Base-by-base conservation (phyloP, 92 coral and sea anemone genomes). In the Siderastrea radians region DNA sequence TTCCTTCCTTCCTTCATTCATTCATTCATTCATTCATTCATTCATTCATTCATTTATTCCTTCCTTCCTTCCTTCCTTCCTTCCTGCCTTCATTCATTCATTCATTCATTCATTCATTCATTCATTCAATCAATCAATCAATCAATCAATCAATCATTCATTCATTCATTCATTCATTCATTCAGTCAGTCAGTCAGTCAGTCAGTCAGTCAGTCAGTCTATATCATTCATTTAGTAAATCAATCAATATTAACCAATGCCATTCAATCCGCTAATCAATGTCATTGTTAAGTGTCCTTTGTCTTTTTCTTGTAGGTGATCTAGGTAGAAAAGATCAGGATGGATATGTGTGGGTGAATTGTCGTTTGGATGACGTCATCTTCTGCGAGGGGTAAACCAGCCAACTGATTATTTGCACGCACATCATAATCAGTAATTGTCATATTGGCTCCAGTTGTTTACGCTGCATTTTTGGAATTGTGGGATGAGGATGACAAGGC, bases 1-100 rank as follows among this genome's bases (percentile, higher is more conserved):
- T 52, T 8, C 57, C 0, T 52, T 52, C 57, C 0, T 52, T 52
- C 57, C 1, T 60, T 60, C 17, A 8, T 15, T 60, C 65, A 8
- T 60, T 60, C 65, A 3, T 60, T 14, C 65, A 8, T 60, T 13
- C 65, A 8, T 60, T 60, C 65, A 8, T 60, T 60, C n/a, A 8
- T 60, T 60, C 65, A 8, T 60, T 13, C 65, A 8, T 60, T 60
- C n/a, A 8, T 60, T 60, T 3, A 8, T 60, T 60, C 65, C 65
- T 60, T 60, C 65, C 65, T 60, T 60, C 65, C 65, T 60, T 60
- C 65, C 65, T 60, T 60, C 65, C 65, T 60, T 13, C 65, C 65
- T 60, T 60, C 65, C 17, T 60, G 8, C 17, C 65, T 60, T 60
- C n/a, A 7, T 10, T 10, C 17, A 8, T 10, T 60, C 16, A 8